phyloP scores from a whole-genome alignment of 2,888 invertebrate species.

The Drosophila anomalata region DNA sequence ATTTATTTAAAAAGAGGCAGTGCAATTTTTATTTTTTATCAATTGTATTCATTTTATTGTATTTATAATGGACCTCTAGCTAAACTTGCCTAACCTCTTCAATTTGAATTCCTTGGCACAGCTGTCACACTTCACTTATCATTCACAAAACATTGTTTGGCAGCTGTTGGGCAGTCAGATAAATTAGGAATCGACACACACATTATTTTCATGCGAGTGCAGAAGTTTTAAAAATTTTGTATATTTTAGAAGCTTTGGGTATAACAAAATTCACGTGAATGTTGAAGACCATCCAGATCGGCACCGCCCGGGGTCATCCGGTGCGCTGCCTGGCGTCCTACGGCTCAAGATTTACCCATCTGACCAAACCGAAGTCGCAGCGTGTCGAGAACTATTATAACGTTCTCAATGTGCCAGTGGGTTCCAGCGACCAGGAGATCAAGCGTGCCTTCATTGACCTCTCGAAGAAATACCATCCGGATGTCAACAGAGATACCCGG shows the following conservation, averaged over 20 bases:
- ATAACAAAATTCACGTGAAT: slow-evolving; percentile 24
- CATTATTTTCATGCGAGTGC: slow-evolving; percentile 8
- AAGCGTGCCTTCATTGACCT: slow-evolving; percentile 53
- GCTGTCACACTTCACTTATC: background rate
- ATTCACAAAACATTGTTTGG: slow-evolving; percentile 3
- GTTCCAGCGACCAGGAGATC: slow-evolving; percentile 45
- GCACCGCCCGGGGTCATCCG: background rate
- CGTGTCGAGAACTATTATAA: slow-evolving; percentile 49
- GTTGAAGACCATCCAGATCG: slow-evolving; percentile 21
- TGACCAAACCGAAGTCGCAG: background rate
- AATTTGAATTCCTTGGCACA: background rate
- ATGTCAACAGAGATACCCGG: slow-evolving; percentile 19
- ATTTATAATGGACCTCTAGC: background rate
- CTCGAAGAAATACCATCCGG: slow-evolving; percentile 65
- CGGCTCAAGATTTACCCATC: slow-evolving; percentile 10
- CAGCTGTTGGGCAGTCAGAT: slow-evolving; percentile 7
- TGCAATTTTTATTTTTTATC: background rate
- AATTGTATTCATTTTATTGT: background rate
- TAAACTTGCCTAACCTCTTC: background rate
- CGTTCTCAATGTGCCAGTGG: slow-evolving; percentile 50
- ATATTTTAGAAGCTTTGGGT: slow-evolving; percentile 17
- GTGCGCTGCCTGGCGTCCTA: slow-evolving; percentile 37
- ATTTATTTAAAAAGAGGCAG: background rate
- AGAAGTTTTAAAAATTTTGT: slow-evolving; percentile 5
- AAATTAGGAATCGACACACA: slow-evolving; percentile 7